Evolutionary conservation across 2,888 invertebrate genomes (phyloP), one percentile per base, ranked within the genome.

Genomic region (Drosophila prostipennis): DNA sequence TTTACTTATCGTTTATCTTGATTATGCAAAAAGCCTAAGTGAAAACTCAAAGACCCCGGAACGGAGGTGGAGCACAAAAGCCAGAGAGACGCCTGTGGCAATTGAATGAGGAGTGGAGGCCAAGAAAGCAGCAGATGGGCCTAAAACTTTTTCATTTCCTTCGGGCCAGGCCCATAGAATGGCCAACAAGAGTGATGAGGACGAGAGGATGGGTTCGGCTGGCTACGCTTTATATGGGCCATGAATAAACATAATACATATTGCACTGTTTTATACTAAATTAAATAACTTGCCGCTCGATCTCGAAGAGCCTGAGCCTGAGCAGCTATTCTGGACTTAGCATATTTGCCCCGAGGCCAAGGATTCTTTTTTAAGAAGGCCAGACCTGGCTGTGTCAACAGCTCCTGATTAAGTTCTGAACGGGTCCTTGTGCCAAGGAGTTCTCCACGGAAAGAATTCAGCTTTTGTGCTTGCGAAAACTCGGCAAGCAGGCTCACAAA

Each of bases 1-100:
- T 83, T 83, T 85, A 85, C 83, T 83, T 83, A 83, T 83, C 83
- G 83, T 83, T 83, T 82, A 83, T 83, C 83, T 83, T 83, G 83
- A 83, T 83, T 83, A 83, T 83, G 82, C 79, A 80, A 85, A 83
- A 80, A 73, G 86, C 86, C 83, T 85, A 83, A 83, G 85, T 83
- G 85, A 83, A 83, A 85, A 82, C 77, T 85, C 85, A 79, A 75
- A 79, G 85, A 74, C 70, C 74, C 37, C n/a, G 6, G 49, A 23
- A 40, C 29, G 23, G 37, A 8, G 40, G 14, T 45, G 42, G 53
- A 54, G 69, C 70, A 71, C 70, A 55, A 71, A 71, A 52, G 55
- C 70, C 71, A 61, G 55, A 52, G 55, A 48, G 55, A 48, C 63
- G 55, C 56, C 45, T 11, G 34, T 19, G 65, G 65, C 67, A 55